These are phyloP conservation scores for Elaeidobius kamerunicus DNA, from an alignment of 2,888 invertebrate species.

Conservation along the genomic window DNA sequence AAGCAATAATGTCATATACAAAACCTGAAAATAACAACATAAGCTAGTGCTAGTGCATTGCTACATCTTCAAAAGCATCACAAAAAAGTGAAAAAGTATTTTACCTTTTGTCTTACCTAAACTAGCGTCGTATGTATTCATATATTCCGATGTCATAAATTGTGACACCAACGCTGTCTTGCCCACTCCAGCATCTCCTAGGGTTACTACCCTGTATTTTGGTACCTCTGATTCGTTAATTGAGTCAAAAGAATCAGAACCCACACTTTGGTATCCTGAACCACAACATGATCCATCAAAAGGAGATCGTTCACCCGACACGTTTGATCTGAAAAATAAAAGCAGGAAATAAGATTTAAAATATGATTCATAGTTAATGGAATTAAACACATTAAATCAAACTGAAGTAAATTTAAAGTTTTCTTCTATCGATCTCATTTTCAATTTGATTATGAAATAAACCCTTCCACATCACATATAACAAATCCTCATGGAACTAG, in stretches of 20 bases:
- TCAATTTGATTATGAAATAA: no score
- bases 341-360: no score
- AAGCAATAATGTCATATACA: no score
- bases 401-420: no score
- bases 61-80: no score
- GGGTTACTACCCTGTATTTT: slow-evolving; percentile 78
- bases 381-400: no score
- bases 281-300: slow-evolving; percentile 86
- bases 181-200: slow-evolving; percentile 84
- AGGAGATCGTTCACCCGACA: slow-evolving; percentile 70
- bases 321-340: slow-evolving; percentile 57
- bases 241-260: slow-evolving; percentile 71
- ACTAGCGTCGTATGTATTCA: slow-evolving; percentile 92
- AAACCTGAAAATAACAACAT: no score
- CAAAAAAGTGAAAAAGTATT: slow-evolving; percentile 8
- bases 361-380: no score
- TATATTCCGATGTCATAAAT: slow-evolving; percentile 94
- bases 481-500: no score
- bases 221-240: slow-evolving; percentile 65
- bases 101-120: slow-evolving; percentile 61
- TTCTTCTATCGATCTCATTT: no score
- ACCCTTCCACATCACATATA: no score
- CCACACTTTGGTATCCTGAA: slow-evolving; percentile 74
- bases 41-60: no score
- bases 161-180: slow-evolving; percentile 89